phyloP scores from a whole-genome alignment of 2,797 vertebrate species.

The Bovichtus diacanthus region DNA sequence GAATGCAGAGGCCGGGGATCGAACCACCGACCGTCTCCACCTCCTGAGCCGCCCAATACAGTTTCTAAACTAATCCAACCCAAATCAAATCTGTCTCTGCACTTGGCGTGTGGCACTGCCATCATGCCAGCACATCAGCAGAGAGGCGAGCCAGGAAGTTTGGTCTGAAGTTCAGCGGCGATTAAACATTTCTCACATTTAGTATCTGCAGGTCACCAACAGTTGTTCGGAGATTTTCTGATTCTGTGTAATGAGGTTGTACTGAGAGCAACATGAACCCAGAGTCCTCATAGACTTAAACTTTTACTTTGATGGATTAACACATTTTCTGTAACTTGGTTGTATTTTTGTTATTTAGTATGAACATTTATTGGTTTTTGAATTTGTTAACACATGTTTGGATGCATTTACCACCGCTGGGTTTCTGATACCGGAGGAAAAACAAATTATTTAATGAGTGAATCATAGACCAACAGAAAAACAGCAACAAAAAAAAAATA shows the following conservation, averaged over 20 bases:
- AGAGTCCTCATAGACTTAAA: too few species aligned
- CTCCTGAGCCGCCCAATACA: too few species aligned
- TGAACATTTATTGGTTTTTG: neutral
- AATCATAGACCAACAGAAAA: neutral
- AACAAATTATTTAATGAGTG: neutral
- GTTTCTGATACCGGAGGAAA: neutral
- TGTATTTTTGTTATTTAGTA: neutral
- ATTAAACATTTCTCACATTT: neutral
- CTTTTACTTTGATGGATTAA: neutral
- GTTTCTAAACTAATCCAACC: too few species aligned
- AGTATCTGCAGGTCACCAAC: neutral
- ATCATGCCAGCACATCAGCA: neutral
- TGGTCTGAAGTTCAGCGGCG: neutral
- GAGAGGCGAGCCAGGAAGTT: neutral
- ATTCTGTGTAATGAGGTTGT: neutral
- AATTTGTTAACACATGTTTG: neutral
- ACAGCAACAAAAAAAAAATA: too few species aligned
- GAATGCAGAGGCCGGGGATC: too few species aligned
- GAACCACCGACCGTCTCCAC: too few species aligned
- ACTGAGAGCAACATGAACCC: neutral
- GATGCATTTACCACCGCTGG: neutral
- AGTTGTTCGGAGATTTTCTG: neutral
- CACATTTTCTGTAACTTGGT: neutral
- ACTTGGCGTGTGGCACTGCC: neutral
- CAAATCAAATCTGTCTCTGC: constrained; percentile 9